These are phyloP conservation scores for Panthera tigris DNA, from an alignment of 2,113 vertebrate genomes.

Conservation along the genomic window DNA sequence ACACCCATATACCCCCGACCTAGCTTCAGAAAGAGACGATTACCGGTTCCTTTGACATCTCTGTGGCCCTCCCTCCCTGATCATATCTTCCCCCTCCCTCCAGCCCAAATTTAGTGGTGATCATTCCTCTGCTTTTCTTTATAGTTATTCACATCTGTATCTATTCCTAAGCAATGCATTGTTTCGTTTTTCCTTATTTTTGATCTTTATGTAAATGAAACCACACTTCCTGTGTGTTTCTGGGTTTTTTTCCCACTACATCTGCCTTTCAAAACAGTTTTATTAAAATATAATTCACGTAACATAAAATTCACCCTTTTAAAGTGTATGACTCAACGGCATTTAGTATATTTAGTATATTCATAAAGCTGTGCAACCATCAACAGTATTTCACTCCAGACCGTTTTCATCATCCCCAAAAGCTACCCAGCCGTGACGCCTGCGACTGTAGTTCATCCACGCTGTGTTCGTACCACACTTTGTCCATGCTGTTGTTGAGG, in stretches of 20 bases:
- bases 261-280: conserved; percentile 28
- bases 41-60: background rate
- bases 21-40: background rate
- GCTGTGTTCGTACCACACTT: background rate
- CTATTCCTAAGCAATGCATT: background rate
- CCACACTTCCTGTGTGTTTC: background rate
- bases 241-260: background rate
- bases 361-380: background rate
- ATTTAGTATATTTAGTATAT: background rate
- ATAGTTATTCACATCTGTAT: background rate
- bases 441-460: background rate
- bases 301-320: background rate
- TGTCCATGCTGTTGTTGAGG: too few relatives aligned
- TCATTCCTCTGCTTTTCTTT: background rate
- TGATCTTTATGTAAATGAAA: background rate
- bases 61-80: background rate
- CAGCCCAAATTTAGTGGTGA: background rate
- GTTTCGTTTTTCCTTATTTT: background rate
- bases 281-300: background rate
- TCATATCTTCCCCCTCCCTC: background rate
- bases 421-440: background rate
- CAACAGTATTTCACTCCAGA: background rate
- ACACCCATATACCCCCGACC: too few relatives aligned
- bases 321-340: background rate
- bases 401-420: background rate